Conservation (phyloP, 2,113 vertebrate species). For the Spilogale gracilis region DNA sequence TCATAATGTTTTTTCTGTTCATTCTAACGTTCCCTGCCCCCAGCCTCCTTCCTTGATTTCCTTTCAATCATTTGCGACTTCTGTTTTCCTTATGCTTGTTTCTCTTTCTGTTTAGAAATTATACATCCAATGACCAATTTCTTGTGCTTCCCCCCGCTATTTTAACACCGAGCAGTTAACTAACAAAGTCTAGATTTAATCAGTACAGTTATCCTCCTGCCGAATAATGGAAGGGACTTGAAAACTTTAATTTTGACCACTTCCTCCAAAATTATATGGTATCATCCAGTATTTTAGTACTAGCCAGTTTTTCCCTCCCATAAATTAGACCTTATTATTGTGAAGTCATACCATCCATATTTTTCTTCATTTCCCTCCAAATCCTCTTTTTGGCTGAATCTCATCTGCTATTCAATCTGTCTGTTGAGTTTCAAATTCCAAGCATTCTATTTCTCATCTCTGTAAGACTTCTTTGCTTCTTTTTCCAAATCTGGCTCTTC, state of each 20-base stretch:
- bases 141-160: neutral
- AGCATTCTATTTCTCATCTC: neutral
- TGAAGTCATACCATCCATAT: neutral
- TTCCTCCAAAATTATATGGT: slow-evolving; percentile 45
- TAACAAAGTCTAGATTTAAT: neutral
- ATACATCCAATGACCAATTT: no score
- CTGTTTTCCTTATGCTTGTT: neutral
- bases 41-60: neutral
- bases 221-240: slow-evolving; percentile 28
- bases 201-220: neutral
- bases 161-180: neutral
- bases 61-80: neutral
- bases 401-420: neutral
- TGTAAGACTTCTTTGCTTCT: neutral
- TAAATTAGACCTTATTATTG: neutral
- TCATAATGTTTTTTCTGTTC: neutral
- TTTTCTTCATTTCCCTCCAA: neutral
- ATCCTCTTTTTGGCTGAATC: neutral
- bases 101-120: slow-evolving; percentile 16
- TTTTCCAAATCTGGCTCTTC: neutral
- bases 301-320: neutral
- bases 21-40: neutral
- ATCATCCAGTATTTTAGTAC: neutral
- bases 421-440: neutral
- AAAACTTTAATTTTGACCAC: slow-evolving; percentile 37